Base-by-base conservation (phyloP, 2,113 vertebrate species). In the Cervus canadensis region DNA sequence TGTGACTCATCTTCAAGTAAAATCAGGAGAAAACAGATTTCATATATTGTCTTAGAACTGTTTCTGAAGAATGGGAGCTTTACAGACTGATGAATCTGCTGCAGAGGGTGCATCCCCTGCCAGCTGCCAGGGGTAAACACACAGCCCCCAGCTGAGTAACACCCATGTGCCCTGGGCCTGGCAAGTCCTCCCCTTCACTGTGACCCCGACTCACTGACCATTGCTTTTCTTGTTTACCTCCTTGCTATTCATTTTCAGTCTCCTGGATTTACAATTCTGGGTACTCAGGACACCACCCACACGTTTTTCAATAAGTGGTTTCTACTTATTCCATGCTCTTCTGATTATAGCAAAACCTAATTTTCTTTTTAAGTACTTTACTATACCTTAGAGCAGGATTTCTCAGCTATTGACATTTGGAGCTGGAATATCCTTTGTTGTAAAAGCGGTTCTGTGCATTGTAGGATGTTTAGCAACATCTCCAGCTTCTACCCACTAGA, bases 1-100 rank as follows among this genome's bases (percentile, higher is more conserved):
- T 25, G 52, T 94, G 97, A 96, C 54, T 98, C 95, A 92, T 97
- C 71, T 84, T 97, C 87, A 95, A 87, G 94, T 89, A 56, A 96
- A 96, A 90, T 87, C 64, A 81, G 93, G 95, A 92, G 94, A 97
- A 98, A 97, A 97, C 78, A 84, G 93, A 94, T 96, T 94, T 97
- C 11, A 4, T n/a, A 48, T 76, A 91, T 97, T 98, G 93, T 98
- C 93, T 97, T 94, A 92, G 96, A 93, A 94, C 93, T 96, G 95
- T 52, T 95, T 89, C 71, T 81, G 94, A 93, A 97, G 94, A 97
- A 94, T 60, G 36, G 59, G 25, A 40, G 94, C 83, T 97, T 91
- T 82, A 62, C 62, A 62, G 3, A 79, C 43, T 48, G 94, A 95
- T 94, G 93, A 96, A 5, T n/a, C 71, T 94, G 88, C 78, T 36